Conservation (phyloP, 2,888 invertebrate species). For the Phyto melanocephala region DNA sequence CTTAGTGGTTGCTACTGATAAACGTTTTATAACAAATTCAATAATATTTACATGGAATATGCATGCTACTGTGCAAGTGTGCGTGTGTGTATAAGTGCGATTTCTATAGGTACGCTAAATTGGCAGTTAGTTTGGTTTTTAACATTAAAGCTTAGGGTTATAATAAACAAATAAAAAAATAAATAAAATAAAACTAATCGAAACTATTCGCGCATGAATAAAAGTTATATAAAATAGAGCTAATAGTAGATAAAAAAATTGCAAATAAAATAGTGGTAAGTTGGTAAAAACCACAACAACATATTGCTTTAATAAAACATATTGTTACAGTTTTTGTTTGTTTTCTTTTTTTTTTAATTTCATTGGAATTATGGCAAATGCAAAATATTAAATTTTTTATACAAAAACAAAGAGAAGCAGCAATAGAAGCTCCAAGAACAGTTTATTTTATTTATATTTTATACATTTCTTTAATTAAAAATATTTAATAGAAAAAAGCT, state of each 20-base stretch:
- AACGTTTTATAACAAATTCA: conserved; percentile 55
- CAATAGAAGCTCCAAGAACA: too few relatives aligned
- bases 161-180: neutral
- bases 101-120: neutral
- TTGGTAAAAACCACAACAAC: conserved; percentile 55
- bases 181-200: conserved; percentile 22
- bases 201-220: conserved; percentile 60
- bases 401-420: neutral
- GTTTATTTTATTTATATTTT: too few relatives aligned
- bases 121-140: conserved; percentile 4
- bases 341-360: conserved; percentile 15
- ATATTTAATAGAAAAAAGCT: too few relatives aligned
- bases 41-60: conserved; percentile 33
- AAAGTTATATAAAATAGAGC: conserved; percentile 46
- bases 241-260: neutral
- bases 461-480: too few relatives aligned
- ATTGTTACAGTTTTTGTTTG: conserved; percentile 51
- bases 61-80: neutral
- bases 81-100: conserved; percentile 35
- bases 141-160: conserved; percentile 11
- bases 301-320: conserved; percentile 52
- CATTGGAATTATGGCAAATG: neutral
- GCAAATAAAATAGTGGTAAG: conserved; percentile 46
- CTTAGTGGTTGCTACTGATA: conserved; percentile 40
- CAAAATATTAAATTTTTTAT: conserved; percentile 18